Evolutionary conservation across 2,113 vertebrate genomes (phyloP).

Genomic region (Callospermophilus lateralis): DNA sequence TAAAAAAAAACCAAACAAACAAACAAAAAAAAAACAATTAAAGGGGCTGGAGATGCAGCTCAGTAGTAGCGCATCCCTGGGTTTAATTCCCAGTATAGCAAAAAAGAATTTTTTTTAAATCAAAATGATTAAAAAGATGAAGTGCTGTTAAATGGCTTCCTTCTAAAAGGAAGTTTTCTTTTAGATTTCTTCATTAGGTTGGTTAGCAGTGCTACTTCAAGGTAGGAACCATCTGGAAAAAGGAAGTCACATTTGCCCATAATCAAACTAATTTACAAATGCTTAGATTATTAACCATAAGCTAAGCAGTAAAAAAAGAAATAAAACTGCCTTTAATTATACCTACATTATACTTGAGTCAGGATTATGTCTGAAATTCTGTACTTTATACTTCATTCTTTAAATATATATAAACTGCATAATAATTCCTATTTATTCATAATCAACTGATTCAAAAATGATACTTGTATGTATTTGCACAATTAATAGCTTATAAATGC

Average conservation of each 20-base stretch:
- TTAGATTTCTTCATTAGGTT: background rate
- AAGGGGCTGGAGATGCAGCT: no score
- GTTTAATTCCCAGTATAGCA: background rate
- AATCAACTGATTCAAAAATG: background rate
- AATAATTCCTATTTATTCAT: background rate
- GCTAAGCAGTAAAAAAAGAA: background rate
- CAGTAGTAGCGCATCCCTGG: background rate
- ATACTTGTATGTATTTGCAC: background rate
- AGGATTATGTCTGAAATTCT: background rate
- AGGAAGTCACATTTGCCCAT: background rate
- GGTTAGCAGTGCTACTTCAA: no score
- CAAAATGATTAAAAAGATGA: background rate
- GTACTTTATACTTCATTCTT: background rate
- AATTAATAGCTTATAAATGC: background rate
- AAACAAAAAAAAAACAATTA: background rate
- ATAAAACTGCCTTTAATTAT: background rate
- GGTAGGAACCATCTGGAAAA: background rate
- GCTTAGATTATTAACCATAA: background rate
- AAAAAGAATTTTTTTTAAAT: background rate
- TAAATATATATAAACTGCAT: background rate
- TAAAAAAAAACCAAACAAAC: no score
- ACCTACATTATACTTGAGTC: background rate
- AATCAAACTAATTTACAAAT: background rate
- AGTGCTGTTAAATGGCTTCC: background rate
- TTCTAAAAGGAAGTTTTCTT: background rate